phyloP scores from a whole-genome alignment of 2,888 invertebrate genomes.

The Dorcus parallelipipedus region DNA sequence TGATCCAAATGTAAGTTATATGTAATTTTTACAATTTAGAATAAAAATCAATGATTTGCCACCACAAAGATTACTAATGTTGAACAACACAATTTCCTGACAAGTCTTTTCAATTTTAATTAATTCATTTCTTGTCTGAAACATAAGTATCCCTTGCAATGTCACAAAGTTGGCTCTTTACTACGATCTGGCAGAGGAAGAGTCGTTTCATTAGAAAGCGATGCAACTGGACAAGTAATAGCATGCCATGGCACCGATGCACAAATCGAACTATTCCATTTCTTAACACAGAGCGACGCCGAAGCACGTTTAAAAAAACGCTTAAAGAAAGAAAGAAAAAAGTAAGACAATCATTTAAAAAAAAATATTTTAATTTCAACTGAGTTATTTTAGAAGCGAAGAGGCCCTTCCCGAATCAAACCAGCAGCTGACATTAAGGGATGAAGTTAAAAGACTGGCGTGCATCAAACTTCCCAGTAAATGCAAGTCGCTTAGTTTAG shows the following conservation, averaged over 20 bases:
- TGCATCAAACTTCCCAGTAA: slow-evolving; percentile 63
- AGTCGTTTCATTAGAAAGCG: slow-evolving; percentile 70
- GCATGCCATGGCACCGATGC: slow-evolving; percentile 82
- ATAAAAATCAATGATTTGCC: no score
- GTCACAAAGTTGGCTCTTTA: slow-evolving; percentile 76
- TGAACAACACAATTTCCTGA: no score
- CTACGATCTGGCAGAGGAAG: slow-evolving; percentile 76
- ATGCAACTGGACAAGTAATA: slow-evolving; percentile 68
- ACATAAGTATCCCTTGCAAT: slow-evolving; percentile 63
- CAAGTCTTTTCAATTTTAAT: background rate
- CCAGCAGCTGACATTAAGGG: slow-evolving; percentile 57
- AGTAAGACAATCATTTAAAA: slow-evolving; percentile 43
- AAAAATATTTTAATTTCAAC: slow-evolving; percentile 2
- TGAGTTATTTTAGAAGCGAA: slow-evolving; percentile 28
- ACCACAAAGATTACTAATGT: no score
- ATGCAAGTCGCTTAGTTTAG: slow-evolving; percentile 58
- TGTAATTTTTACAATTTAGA: background rate
- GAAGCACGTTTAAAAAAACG: slow-evolving; percentile 69
- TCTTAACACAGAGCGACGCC: slow-evolving; percentile 74
- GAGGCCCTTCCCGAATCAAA: slow-evolving; percentile 35
- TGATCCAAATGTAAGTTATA: slow-evolving; percentile 50
- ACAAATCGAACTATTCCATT: slow-evolving; percentile 76
- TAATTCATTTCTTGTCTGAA: background rate
- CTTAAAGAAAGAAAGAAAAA: slow-evolving; percentile 69
- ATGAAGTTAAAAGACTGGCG: slow-evolving; percentile 69